Evolutionary conservation across 64 coral and sea anemone genomes (phyloP), one percentile per base, ranked within the genome.

Genomic region (Hydrozoanthus tunicans): DNA sequence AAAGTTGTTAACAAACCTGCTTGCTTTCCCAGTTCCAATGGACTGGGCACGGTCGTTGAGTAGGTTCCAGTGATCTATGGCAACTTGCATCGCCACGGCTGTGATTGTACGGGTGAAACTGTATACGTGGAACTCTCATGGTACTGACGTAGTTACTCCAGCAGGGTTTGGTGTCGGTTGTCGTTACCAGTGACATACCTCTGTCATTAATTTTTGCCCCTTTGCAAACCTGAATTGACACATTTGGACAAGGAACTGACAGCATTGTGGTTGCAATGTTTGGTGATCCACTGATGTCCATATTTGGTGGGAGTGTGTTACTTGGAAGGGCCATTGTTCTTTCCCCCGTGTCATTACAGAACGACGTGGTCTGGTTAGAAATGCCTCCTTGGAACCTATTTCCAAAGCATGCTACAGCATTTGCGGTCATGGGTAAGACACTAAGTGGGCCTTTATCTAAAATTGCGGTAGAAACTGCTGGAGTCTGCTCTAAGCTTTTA

Each of bases 111-210:
- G 84, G 68, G 23, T 88, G 84, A 88, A 88, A 88, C 53, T 58
- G 84, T 56, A 88, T 88, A 23, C 84, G 84, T 59, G 84, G 84
- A 55, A 88, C 6, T 88, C 84, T 53, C 84, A 88, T 88, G 13
- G 56, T 88, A 74, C 53, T 74, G 6, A 20, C 32, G 69, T 73
- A 88, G 12, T 88, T 23, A 26, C 70, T 72, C 25, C 68, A 74
- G 0, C 23, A 74, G 14, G 67, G 68, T 12, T 58, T 73, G 12
- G 84, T 60, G 1, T 25, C 23, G 1, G 6, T 6, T 88, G 55
- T 58, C 27, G 24, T 51, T 58, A 26, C 5, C 57, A 13, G 59
- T 43, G 56, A 24, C 53, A 58, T 66, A 26, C 52, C 51, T 73
- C 5, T 88, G 84, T 24, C 27, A 15, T 10, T 24, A 58, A 52